Conservation (phyloP, 2,888 invertebrate genomes). For the Suillia variegata region DNA sequence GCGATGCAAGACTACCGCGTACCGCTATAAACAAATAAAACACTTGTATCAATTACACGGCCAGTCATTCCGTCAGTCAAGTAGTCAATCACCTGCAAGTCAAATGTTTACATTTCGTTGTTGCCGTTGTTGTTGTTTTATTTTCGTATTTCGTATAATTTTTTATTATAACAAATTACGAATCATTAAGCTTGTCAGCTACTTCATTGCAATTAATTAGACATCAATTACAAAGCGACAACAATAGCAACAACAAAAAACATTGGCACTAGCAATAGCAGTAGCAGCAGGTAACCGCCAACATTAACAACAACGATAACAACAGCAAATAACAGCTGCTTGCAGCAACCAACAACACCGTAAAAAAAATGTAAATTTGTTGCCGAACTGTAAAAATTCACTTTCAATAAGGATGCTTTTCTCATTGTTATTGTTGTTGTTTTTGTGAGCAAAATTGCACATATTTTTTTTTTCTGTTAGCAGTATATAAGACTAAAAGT, state of each 20-base stretch:
- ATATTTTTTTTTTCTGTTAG: no score
- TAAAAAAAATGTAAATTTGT: background rate
- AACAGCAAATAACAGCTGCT: background rate
- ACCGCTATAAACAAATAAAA: no score
- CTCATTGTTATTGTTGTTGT: no score
- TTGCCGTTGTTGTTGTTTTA: no score
- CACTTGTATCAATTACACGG: background rate
- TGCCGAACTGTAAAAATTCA: no score
- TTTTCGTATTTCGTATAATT: background rate
- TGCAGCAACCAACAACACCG: background rate
- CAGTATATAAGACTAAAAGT: conserved; percentile 45
- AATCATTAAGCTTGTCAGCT: conserved; percentile 54
- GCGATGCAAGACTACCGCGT: no score
- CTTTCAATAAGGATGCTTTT: conserved; percentile 2
- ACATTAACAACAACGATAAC: conserved; percentile 2
- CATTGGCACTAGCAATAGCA: background rate
- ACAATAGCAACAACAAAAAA: background rate
- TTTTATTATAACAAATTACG: conserved; percentile 51
- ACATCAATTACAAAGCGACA: conserved; percentile 51
- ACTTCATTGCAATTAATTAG: conserved; percentile 54
- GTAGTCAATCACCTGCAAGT: no score
- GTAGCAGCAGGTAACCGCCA: conserved; percentile 3
- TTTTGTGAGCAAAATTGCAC: no score
- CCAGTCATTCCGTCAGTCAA: no score
- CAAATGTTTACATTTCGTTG: no score